Evolutionary conservation across 2,113 vertebrate genomes (phyloP).

Genomic region (Todiramphus chloris): DNA sequence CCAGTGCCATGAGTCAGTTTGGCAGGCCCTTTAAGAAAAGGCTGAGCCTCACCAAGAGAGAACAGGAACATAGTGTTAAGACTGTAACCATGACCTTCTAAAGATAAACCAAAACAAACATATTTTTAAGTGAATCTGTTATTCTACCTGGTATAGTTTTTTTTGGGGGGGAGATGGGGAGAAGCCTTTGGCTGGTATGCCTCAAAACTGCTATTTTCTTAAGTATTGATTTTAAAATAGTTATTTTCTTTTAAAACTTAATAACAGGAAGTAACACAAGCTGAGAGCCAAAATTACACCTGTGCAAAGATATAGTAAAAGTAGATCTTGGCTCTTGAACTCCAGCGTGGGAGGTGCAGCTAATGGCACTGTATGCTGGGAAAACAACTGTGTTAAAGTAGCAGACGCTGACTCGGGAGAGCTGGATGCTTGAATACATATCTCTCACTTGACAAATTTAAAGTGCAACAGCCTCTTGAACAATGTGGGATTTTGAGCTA

Average conservation of each 20-base stretch:
- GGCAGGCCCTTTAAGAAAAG: not conserved
- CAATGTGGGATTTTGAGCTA: not conserved
- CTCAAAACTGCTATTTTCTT: constrained; percentile 36
- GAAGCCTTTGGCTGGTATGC: not conserved
- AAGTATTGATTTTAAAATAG: not conserved
- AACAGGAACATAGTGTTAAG: not conserved
- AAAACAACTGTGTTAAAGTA: not conserved
- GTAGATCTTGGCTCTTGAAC: not conserved
- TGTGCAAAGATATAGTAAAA: not conserved
- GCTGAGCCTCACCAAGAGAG: not conserved
- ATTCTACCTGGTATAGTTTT: not conserved
- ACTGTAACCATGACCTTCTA: not conserved
- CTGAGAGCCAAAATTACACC: not conserved
- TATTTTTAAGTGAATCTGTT: not conserved
- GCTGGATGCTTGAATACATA: not conserved
- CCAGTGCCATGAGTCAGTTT: not conserved
- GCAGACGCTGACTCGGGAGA: not conserved
- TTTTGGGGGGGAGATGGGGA: accelerated
- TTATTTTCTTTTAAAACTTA: not conserved
- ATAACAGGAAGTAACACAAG: not conserved
- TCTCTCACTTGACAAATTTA: not conserved
- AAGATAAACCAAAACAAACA: not conserved
- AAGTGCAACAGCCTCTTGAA: constrained; percentile 10
- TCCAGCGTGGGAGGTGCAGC: not conserved
- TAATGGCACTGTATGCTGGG: not conserved